A percentile compares a stretch with the other conserved stretches of the same genome.
Conservation (phyloP, 2,797 vertebrate genomes). For the Spinus pinus region DNA sequence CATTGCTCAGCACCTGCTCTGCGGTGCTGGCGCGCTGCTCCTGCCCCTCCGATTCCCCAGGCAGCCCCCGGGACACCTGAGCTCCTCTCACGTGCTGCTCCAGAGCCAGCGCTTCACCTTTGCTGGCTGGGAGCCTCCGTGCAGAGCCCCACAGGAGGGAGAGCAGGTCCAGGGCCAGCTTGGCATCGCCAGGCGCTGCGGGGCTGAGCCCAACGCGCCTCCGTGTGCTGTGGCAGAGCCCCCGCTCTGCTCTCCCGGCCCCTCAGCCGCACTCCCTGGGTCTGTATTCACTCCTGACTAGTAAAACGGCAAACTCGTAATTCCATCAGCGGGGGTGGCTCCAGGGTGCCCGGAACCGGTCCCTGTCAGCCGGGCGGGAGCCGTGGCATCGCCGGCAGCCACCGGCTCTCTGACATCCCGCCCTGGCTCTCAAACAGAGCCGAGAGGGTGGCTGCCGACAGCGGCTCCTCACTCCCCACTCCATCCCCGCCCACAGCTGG, state of each 20-base stretch:
- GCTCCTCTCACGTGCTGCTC: accelerated
- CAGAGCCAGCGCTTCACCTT: neutral
- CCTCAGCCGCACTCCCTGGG: neutral
- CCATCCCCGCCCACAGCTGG: neutral
- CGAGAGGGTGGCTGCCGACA: neutral
- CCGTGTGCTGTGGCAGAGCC: neutral
- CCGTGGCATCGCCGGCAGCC: neutral
- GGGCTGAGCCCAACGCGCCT: accelerated
- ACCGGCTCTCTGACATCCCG: neutral
- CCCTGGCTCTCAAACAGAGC: neutral
- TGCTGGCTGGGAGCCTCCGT: neutral
- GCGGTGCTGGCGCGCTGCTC: accelerated
- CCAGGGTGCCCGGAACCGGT: neutral
- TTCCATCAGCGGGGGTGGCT: neutral
- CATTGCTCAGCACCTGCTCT: neutral
- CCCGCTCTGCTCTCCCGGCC: accelerated
- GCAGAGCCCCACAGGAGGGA: accelerated
- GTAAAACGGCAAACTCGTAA: neutral
- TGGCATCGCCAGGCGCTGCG: neutral
- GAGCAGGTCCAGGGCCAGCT: neutral
- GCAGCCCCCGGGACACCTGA: accelerated
- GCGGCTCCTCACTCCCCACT: neutral
- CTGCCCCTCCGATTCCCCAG: neutral
- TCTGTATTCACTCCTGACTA: neutral
- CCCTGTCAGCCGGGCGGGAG: neutral